A percentile compares a stretch with the other conserved stretches of the same genome.
Conservation (phyloP, 30 jellyfish, hydroid and myxozoan species). For the Cassiopea andromeda region DNA sequence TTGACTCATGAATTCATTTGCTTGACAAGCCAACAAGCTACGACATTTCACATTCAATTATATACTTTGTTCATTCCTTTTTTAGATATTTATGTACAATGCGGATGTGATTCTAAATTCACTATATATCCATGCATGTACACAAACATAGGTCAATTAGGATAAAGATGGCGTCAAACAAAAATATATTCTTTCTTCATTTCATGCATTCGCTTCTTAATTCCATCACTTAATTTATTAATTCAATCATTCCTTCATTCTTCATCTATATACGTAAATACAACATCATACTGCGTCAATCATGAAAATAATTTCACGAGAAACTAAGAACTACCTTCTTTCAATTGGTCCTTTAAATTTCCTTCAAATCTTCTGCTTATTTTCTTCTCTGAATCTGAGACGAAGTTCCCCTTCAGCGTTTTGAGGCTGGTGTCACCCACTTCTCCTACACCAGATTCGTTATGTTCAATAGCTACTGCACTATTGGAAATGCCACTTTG, state of each 20-base stretch:
- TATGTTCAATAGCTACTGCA: conserved; percentile 10
- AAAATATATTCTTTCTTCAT: neutral
- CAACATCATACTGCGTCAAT: neutral
- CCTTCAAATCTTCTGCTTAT: neutral
- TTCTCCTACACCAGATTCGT: neutral
- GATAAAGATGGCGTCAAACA: too few species aligned
- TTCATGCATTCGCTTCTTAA: conserved; percentile 4
- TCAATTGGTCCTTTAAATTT: neutral
- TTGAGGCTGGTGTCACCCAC: neutral
- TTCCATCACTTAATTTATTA: neutral
- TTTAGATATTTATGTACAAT: too few species aligned
- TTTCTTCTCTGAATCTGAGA: neutral
- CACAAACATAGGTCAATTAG: too few species aligned
- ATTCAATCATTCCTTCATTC: conserved; percentile 15
- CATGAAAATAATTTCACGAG: neutral
- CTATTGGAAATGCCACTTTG: too few species aligned
- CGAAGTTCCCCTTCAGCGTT: neutral
- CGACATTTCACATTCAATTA: too few species aligned
- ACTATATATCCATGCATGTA: too few species aligned
- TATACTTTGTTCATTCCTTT: too few species aligned
- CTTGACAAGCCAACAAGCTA: too few species aligned
- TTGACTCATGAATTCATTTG: neutral
- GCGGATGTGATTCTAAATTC: too few species aligned
- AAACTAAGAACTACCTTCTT: neutral
- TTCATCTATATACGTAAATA: neutral